phyloP scores from a whole-genome alignment of 2,113 vertebrate genomes.

The Percina caprodes region DNA sequence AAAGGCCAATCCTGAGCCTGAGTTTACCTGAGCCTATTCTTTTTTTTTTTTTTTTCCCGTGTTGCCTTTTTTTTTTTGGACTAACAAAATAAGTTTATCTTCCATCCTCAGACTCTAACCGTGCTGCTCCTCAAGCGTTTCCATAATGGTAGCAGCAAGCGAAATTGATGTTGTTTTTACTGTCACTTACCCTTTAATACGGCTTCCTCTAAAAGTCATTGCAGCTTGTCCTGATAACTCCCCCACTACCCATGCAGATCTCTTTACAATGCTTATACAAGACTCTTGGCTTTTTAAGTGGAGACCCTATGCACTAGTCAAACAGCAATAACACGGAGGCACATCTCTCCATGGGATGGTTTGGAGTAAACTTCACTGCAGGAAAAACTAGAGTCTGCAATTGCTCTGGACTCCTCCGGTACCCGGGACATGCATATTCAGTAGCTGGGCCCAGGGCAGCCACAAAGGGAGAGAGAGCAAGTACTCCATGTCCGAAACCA shows the following conservation, averaged over 20 bases:
- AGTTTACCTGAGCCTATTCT: slow-evolving; percentile 10
- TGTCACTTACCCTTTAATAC: slow-evolving; percentile 58
- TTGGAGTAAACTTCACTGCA: slow-evolving; percentile 67
- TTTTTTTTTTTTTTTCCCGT: slow-evolving; percentile 17
- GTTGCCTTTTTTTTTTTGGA: slow-evolving; percentile 13
- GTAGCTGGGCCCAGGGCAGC: slow-evolving; percentile 43
- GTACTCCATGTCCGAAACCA: slow-evolving; percentile 58
- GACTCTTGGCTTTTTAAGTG: slow-evolving; percentile 62
- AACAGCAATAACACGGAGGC: slow-evolving; percentile 48
- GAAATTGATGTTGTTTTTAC: slow-evolving; percentile 65
- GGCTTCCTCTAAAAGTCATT: slow-evolving; percentile 66
- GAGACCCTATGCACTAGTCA: slow-evolving; percentile 49
- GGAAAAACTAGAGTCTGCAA: slow-evolving; percentile 59
- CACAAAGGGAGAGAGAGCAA: slow-evolving; percentile 40
- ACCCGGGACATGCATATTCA: slow-evolving; percentile 78
- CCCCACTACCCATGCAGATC: slow-evolving; percentile 33
- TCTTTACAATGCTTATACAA: slow-evolving; percentile 60
- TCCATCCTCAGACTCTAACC: slow-evolving; percentile 39
- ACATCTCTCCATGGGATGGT: slow-evolving; percentile 55
- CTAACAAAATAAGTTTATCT: slow-evolving; percentile 51
- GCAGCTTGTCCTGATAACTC: slow-evolving; percentile 59
- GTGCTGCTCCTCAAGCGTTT: slow-evolving; percentile 27
- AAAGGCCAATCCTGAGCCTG: neutral
- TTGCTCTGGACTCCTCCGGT: slow-evolving; percentile 68
- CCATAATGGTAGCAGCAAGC: slow-evolving; percentile 50